Evolutionary conservation across 2,113 vertebrate species (phyloP).

Genomic region (Sarotherodon lohbergeri): DNA sequence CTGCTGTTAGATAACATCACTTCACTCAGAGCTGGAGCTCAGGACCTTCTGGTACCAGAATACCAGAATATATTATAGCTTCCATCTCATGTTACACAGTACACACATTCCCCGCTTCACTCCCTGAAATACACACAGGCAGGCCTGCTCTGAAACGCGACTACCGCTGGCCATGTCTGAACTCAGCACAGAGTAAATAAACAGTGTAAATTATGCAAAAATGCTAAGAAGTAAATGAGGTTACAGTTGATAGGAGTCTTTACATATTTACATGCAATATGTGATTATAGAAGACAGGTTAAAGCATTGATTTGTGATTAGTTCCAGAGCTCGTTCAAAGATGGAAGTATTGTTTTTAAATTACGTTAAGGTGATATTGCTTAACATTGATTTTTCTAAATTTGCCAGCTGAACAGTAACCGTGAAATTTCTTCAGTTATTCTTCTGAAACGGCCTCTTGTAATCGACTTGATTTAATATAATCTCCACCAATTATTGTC

Average conservation of each 20-base stretch:
- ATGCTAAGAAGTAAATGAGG: background rate
- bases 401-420: background rate
- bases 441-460: background rate
- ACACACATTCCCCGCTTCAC: conserved; percentile 3
- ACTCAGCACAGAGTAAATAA: background rate
- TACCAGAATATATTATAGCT: conserved; percentile 44
- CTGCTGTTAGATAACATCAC: background rate
- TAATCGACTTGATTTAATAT: background rate
- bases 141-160: background rate
- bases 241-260: background rate
- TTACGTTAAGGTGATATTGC: background rate
- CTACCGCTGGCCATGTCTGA: background rate
- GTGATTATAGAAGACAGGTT: background rate
- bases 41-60: conserved; percentile 21
- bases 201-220: background rate
- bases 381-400: background rate
- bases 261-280: background rate
- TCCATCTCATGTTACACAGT: conserved; percentile 43
- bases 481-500: accelerated
- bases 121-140: conserved; percentile 55
- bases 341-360: background rate
- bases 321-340: background rate
- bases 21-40: conserved; percentile 2
- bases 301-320: background rate
- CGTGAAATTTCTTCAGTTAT: background rate